A percentile compares a stretch with the other conserved stretches of the same genome.
Conservation (phyloP, 1,140 invertebrate genomes). For the Venustaconcha ellipsiformis region DNA sequence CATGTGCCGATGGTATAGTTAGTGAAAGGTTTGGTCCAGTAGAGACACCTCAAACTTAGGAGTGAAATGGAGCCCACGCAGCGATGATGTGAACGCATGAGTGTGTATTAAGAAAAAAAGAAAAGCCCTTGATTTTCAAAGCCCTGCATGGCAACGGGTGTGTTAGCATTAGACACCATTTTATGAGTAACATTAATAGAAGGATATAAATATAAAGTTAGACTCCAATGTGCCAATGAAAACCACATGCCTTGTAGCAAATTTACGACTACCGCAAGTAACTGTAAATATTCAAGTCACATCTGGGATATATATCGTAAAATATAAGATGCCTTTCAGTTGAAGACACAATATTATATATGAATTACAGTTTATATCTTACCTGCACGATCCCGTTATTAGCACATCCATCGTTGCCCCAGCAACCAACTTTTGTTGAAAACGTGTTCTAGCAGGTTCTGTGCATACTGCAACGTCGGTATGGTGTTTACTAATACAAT, state of each 20-base stretch:
- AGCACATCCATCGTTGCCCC: slow-evolving; percentile 27
- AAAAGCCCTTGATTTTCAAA: too few relatives aligned
- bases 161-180: too few relatives aligned
- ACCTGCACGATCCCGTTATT: slow-evolving; percentile 30
- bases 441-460: slow-evolving; percentile 17
- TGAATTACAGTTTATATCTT: neutral
- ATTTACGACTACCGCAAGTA: neutral
- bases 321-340: neutral
- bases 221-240: neutral
- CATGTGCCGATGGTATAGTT: too few relatives aligned
- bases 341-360: neutral
- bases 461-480: slow-evolving; percentile 9
- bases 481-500: slow-evolving; percentile 20
- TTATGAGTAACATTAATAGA: too few relatives aligned
- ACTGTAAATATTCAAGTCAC: too few relatives aligned
- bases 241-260: neutral
- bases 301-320: neutral
- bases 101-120: too few relatives aligned
- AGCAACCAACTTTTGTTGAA: slow-evolving; percentile 13
- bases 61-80: too few relatives aligned
- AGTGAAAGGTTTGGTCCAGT: too few relatives aligned
- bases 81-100: too few relatives aligned
- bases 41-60: too few relatives aligned
- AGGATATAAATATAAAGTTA: too few relatives aligned
- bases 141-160: too few relatives aligned